These are phyloP conservation scores for Poeciliopsis presidionis DNA, from an alignment of 2,797 vertebrate species.

Conservation along the genomic window DNA sequence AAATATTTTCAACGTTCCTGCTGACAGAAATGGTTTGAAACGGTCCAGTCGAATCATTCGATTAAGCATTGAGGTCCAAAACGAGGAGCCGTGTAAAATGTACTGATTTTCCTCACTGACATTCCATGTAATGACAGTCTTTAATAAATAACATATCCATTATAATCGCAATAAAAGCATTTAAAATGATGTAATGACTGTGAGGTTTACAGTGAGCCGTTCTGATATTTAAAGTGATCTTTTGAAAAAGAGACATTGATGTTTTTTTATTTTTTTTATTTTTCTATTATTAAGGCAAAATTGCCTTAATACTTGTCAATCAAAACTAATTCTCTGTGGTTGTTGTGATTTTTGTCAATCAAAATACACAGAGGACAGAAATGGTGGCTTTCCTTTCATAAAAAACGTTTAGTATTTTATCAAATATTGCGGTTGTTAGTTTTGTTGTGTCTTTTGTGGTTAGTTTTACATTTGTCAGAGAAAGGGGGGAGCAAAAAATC, in stretches of 20 bases:
- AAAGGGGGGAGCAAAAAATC: background rate
- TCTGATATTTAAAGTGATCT: background rate
- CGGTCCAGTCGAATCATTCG: background rate
- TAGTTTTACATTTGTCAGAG: background rate
- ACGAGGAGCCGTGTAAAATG: background rate
- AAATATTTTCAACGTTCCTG: background rate
- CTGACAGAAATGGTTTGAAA: background rate
- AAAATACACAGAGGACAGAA: background rate
- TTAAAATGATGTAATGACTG: background rate
- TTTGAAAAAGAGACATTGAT: background rate
- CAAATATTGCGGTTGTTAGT: background rate
- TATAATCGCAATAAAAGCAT: background rate
- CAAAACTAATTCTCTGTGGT: background rate
- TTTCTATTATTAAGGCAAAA: background rate
- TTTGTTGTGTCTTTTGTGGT: background rate
- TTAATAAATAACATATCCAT: background rate
- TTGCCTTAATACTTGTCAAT: background rate
- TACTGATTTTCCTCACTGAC: background rate
- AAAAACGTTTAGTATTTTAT: background rate
- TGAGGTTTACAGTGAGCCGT: background rate
- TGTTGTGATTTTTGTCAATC: background rate
- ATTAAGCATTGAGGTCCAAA: background rate
- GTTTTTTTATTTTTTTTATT: too few relatives aligned
- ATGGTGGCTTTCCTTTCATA: background rate
- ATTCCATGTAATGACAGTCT: background rate